phyloP scores from a whole-genome alignment of 2,888 invertebrate genomes.

The Tetranychus piercei region DNA sequence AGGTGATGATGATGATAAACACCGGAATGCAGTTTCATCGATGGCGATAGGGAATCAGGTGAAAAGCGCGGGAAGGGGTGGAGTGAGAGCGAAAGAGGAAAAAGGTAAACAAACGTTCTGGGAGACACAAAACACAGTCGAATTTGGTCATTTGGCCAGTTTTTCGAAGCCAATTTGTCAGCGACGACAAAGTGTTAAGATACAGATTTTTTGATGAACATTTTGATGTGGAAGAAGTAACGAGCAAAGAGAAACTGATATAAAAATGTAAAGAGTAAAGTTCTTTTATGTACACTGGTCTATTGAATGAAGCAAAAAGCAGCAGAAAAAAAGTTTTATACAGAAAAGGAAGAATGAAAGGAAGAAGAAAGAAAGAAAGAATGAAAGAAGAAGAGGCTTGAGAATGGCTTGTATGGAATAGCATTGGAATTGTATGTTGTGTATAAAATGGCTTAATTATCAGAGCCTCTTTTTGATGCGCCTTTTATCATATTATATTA shows the following conservation, averaged over 20 bases:
- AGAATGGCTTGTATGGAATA: not conserved
- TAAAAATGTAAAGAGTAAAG: not conserved
- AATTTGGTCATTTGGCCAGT: no score
- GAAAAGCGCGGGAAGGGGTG: not conserved
- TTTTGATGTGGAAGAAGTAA: not conserved
- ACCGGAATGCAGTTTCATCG: not conserved
- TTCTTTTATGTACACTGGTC: not conserved
- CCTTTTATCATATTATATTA: no score
- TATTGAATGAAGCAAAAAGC: constrained; percentile 2
- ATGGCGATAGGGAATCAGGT: not conserved
- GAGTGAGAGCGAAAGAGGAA: not conserved
- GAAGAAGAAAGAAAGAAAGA: not conserved
- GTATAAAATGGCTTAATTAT: not conserved
- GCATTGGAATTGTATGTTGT: not conserved
- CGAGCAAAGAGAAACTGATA: not conserved
- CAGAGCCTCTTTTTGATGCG: not conserved
- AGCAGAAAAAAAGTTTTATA: not conserved
- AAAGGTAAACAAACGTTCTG: no score
- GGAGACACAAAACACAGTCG: no score
- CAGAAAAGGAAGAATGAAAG: not conserved
- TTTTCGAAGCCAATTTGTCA: no score
- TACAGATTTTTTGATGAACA: not conserved
- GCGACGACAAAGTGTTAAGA: not conserved
- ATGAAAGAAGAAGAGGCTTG: not conserved
- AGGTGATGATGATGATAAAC: not conserved